A percentile compares a stretch with the other conserved stretches of the same genome.
phyloP scores from a whole-genome alignment of 2,113 vertebrate genomes.

The Siphamia tubifer region DNA sequence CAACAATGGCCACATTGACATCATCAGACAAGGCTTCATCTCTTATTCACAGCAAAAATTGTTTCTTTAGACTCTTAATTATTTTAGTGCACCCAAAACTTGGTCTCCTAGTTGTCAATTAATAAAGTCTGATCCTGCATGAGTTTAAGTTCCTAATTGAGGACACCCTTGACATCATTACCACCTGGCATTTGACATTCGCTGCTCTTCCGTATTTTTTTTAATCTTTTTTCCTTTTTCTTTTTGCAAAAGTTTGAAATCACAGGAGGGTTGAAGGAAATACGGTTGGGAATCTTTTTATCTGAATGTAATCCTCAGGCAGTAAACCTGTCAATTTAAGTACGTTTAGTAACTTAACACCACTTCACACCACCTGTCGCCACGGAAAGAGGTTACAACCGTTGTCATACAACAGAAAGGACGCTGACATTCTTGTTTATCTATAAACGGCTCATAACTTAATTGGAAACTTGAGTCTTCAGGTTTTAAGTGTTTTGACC shows the following conservation, averaged over 20 bases:
- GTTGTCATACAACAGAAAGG: conserved; percentile 41
- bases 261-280: background rate
- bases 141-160: conserved; percentile 1
- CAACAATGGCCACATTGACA: too few relatives aligned
- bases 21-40: too few relatives aligned
- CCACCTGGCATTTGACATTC: background rate
- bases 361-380: background rate
- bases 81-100: background rate
- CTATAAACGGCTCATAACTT: background rate
- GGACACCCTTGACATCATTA: background rate
- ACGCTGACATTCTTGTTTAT: conserved; percentile 5
- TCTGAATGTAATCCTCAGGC: background rate
- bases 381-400: background rate
- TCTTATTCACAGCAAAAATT: too few relatives aligned
- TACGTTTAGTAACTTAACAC: conserved; percentile 24
- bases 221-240: too few relatives aligned
- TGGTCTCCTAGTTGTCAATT: background rate
- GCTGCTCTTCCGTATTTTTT: background rate
- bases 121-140: background rate
- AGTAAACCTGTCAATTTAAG: background rate
- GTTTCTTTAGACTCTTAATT: too few relatives aligned
- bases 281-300: background rate
- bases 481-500: background rate
- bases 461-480: conserved; percentile 17
- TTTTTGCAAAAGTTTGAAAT: background rate